A percentile compares a stretch with the other conserved stretches of the same genome.
These are phyloP conservation scores for Lutjanus campechanus DNA, from an alignment of 2,797 vertebrate genomes.

Conservation along the genomic window DNA sequence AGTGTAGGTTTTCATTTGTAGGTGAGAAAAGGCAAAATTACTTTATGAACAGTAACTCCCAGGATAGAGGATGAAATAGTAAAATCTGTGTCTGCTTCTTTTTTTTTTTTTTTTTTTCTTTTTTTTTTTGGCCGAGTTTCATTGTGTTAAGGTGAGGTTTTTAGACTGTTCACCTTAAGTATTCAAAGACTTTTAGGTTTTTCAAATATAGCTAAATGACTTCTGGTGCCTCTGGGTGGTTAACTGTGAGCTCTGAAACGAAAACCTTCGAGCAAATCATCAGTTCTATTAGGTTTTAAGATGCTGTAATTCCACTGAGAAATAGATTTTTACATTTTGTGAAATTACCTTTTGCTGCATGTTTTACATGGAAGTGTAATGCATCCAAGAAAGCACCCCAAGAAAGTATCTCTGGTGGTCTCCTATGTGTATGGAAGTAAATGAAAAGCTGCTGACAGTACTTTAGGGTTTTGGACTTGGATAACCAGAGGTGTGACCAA, in stretches of 20 bases:
- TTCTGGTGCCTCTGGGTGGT: neutral
- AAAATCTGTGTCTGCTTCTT: neutral
- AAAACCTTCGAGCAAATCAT: neutral
- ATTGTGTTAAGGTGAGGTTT: neutral
- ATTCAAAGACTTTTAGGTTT: slow-evolving; percentile 8
- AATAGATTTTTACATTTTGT: neutral
- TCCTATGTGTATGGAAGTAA: neutral
- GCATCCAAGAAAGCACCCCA: neutral
- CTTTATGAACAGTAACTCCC: neutral
- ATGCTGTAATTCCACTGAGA: neutral
- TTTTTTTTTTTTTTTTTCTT: too few relatives aligned
- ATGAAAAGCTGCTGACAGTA: neutral
- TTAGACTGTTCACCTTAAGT: neutral
- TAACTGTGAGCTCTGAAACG: neutral
- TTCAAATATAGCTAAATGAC: neutral
- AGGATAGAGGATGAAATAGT: slow-evolving; percentile 3
- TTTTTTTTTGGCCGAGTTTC: neutral
- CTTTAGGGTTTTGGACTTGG: too few relatives aligned
- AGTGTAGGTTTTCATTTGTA: slow-evolving; percentile 16
- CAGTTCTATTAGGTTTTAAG: neutral
- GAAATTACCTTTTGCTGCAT: neutral
- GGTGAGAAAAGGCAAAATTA: slow-evolving; percentile 20
- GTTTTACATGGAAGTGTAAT: neutral
- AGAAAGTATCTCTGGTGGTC: neutral
- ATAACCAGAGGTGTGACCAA: too few relatives aligned